Conservation (phyloP, 2,888 invertebrate genomes). For the Macrophya alboannulata region DNA sequence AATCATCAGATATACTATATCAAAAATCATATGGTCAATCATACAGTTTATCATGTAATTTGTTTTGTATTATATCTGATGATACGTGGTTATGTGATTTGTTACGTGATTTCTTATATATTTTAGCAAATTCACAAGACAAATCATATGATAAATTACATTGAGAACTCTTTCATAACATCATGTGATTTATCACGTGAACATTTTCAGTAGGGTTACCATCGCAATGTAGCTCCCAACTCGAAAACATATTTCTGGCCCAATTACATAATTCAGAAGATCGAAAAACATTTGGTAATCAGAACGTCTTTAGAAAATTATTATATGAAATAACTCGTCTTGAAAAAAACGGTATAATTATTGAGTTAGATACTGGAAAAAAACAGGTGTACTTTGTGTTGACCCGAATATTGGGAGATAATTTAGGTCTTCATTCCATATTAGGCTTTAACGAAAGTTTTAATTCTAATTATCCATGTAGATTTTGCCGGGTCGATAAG, state of each 20-base stretch:
- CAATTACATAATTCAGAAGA: conserved; percentile 62
- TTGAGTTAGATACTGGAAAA: not conserved
- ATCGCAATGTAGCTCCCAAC: conserved; percentile 57
- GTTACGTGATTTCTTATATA: too few relatives aligned
- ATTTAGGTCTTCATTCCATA: conserved; percentile 63
- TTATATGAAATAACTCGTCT: conserved; percentile 58
- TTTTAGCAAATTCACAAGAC: too few relatives aligned
- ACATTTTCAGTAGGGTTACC: too few relatives aligned
- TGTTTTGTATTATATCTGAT: too few relatives aligned
- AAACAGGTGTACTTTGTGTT: conserved; percentile 61
- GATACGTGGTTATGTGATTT: too few relatives aligned
- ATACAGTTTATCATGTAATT: too few relatives aligned
- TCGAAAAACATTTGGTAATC: conserved; percentile 56
- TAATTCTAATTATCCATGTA: conserved; percentile 52
- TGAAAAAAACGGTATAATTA: conserved; percentile 57
- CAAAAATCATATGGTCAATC: too few relatives aligned
- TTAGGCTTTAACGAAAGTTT: conserved; percentile 64
- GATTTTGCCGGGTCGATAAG: conserved; percentile 15
- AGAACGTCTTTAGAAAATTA: conserved; percentile 36
- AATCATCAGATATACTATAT: too few relatives aligned
- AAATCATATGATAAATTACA: too few relatives aligned
- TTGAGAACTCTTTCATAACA: too few relatives aligned
- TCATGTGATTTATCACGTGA: too few relatives aligned
- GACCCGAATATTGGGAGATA: conserved; percentile 62
- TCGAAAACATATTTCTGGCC: conserved; percentile 65